Evolutionary conservation across 1,140 invertebrate species (phyloP).

Genomic region (Orchestia grillus): DNA sequence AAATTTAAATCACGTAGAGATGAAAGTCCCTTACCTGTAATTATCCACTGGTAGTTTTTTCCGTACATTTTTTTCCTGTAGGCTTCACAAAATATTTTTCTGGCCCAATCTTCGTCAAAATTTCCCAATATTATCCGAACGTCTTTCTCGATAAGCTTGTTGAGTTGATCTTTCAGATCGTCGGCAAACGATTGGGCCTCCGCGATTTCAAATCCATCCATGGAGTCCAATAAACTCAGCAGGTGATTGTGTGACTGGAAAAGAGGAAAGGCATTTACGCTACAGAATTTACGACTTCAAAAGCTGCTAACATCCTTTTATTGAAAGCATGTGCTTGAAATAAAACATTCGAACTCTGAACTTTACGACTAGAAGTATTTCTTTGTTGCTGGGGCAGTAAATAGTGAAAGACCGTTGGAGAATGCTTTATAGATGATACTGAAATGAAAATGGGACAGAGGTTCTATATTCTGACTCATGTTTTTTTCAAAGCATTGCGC

Average conservation of each 20-base stretch:
- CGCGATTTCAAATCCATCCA: constrained; percentile 83
- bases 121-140: constrained; percentile 96
- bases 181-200: constrained; percentile 93
- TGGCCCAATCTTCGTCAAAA: constrained; percentile 94
- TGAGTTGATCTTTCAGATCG: constrained; percentile 85
- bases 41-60: constrained; percentile 95
- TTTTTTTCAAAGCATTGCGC: too few species aligned
- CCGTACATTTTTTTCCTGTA: constrained; percentile 82
- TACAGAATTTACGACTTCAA: background rate
- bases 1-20: background rate
- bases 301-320: background rate
- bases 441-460: too few species aligned
- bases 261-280: constrained; percentile 32
- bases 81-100: constrained; percentile 94
- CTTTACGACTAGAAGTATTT: too few species aligned
- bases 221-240: constrained; percentile 86
- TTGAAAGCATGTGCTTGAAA: background rate
- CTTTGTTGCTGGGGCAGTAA: too few species aligned
- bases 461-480: too few species aligned
- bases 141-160: constrained; percentile 91
- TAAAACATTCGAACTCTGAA: background rate
- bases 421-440: too few species aligned
- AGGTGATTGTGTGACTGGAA: constrained; percentile 90
- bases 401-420: too few species aligned
- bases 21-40: constrained; percentile 71